Percentiles rank a stretch among this genome's conserved stretches.
phyloP scores from a whole-genome alignment of 2,113 vertebrate genomes.

The Regulus satrapa region DNA sequence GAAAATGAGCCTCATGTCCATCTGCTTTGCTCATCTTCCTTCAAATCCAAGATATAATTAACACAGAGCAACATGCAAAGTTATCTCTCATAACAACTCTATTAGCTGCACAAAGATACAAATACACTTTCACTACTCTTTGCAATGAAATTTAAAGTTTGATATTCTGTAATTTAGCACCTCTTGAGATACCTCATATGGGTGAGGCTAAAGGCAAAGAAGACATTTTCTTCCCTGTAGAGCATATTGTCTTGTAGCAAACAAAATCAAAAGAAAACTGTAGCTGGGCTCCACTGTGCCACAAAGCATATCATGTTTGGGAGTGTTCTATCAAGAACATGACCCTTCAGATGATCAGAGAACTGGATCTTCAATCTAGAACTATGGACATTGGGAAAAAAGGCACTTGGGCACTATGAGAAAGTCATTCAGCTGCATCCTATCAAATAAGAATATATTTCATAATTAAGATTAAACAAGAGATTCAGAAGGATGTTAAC shows the following conservation, averaged over 20 bases:
- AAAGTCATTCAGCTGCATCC: not conserved
- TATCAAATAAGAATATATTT: not conserved
- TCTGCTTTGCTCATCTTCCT: slow-evolving; percentile 39
- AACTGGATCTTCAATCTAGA: not conserved
- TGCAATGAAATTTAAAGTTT: not conserved
- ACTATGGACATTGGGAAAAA: not conserved
- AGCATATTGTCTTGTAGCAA: not conserved
- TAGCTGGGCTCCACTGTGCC: not conserved
- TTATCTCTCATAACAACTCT: not conserved
- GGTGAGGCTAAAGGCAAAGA: not conserved
- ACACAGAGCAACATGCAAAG: slow-evolving; percentile 8
- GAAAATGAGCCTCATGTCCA: slow-evolving; percentile 32
- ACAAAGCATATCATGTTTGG: not conserved
- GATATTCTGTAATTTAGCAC: not conserved
- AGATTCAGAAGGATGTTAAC: not conserved
- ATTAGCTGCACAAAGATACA: not conserved
- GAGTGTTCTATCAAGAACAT: not conserved
- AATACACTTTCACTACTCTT: not conserved
- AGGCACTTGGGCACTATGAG: not conserved
- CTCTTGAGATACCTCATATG: not conserved
- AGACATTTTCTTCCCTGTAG: not conserved
- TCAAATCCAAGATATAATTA: slow-evolving; percentile 47
- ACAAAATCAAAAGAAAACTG: not conserved
- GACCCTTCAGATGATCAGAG: not conserved
- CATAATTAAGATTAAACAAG: not conserved